These are phyloP conservation scores for Heliconius melpomene DNA, from an alignment of 1,140 invertebrate genomes.

Conservation along the genomic window DNA sequence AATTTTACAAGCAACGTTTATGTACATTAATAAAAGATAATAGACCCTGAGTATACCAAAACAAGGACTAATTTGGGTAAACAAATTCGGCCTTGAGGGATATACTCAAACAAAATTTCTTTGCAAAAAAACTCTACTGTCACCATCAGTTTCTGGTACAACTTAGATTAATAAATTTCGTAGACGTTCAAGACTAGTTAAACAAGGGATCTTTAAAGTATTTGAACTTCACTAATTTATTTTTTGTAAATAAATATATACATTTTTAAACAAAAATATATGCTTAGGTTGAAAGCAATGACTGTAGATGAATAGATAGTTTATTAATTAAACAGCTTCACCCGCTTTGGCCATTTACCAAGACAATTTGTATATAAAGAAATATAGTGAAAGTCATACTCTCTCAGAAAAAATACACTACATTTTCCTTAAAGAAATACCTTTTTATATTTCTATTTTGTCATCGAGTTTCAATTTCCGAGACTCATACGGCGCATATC, in stretches of 20 bases:
- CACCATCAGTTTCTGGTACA: constrained; percentile 64
- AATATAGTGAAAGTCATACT: not conserved
- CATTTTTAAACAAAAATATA: too few species aligned
- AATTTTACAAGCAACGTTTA: constrained; percentile 37
- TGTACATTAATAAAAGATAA: constrained; percentile 59
- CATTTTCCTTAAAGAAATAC: not conserved
- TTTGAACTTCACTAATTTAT: not conserved
- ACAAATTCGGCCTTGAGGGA: constrained; percentile 37
- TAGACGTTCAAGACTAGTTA: constrained; percentile 20
- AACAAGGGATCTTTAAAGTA: not conserved
- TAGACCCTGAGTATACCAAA: constrained; percentile 46
- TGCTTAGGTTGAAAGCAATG: not conserved
- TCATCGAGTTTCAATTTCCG: constrained; percentile 63
- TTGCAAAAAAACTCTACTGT: constrained; percentile 64
- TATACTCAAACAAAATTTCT: constrained; percentile 58
- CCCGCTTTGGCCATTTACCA: not conserved
- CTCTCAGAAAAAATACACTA: not conserved
- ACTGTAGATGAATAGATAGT: not conserved
- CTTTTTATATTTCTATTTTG: constrained; percentile 52
- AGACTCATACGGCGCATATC: constrained; percentile 51
- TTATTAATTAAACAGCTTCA: not conserved
- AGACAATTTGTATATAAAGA: not conserved
- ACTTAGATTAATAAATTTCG: constrained; percentile 69
- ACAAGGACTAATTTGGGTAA: constrained; percentile 55
- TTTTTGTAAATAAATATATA: not conserved